These are phyloP conservation scores for Urocolius indicus DNA, from an alignment of 2,113 vertebrate species.

Conservation along the genomic window DNA sequence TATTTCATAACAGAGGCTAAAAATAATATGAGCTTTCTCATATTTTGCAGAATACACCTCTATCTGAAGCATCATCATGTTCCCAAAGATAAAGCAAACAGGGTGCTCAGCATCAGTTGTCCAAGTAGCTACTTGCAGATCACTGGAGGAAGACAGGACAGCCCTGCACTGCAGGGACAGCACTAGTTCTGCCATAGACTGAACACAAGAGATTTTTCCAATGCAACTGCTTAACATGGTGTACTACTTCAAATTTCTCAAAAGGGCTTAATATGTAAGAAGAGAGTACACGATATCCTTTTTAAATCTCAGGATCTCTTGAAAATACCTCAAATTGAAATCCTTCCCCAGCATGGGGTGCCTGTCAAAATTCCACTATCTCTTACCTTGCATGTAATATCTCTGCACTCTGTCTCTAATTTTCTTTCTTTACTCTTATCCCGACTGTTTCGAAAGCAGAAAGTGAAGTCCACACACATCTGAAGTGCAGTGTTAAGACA, in stretches of 20 bases:
- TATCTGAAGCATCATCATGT: background rate
- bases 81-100: background rate
- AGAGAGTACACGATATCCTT: background rate
- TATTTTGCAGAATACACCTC: background rate
- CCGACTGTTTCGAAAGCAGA: background rate
- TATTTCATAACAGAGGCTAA: background rate
- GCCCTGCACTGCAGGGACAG: background rate
- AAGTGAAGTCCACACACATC: background rate
- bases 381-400: background rate
- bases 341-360: background rate
- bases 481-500: background rate
- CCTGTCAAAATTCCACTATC: background rate
- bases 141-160: background rate
- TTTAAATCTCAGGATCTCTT: background rate
- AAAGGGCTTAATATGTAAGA: background rate
- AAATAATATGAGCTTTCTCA: background rate
- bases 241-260: background rate
- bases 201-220: background rate
- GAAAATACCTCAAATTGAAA: background rate
- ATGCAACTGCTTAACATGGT: background rate
- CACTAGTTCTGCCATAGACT: background rate
- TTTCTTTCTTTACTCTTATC: background rate
- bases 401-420: background rate
- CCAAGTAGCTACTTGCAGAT: background rate
- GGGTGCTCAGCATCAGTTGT: background rate